Evolutionary conservation across 1,140 invertebrate species (phyloP).

Genomic region (Akabosia matsudoensis): DNA sequence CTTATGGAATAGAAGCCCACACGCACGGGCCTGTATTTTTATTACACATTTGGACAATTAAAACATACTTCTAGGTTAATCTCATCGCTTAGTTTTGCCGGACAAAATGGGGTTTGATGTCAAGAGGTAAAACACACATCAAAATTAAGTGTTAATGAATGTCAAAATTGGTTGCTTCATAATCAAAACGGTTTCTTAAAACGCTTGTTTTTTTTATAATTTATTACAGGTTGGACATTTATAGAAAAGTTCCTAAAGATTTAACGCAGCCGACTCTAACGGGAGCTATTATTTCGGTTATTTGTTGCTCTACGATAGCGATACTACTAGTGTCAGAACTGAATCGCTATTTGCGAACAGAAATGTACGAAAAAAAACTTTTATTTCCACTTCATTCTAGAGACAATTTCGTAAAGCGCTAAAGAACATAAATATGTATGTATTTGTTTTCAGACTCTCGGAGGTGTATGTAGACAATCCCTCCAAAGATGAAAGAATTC

Average conservation of each 20-base stretch:
- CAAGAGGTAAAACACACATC: constrained; percentile 54
- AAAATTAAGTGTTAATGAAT: no score
- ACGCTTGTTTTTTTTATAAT: no score
- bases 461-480: constrained; percentile 62
- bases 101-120: constrained; percentile 43
- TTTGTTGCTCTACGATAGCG: constrained; percentile 58
- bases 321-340: constrained; percentile 60
- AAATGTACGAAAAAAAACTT: constrained; percentile 56
- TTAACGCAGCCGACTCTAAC: constrained; percentile 62
- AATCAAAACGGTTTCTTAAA: no score
- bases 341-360: constrained; percentile 56
- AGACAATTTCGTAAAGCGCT: constrained; percentile 2
- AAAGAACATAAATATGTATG: constrained; percentile 8
- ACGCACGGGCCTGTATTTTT: no score
- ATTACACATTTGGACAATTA: neutral
- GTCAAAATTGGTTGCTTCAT: no score
- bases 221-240: constrained; percentile 60
- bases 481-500: constrained; percentile 53
- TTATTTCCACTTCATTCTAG: no score
- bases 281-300: constrained; percentile 61
- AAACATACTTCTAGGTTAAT: neutral
- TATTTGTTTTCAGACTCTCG: constrained; percentile 53
- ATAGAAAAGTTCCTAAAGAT: constrained; percentile 64
- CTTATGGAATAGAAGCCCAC: no score
- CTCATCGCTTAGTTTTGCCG: neutral